Conservation (phyloP, 2,113 vertebrate species). For the Naja naja region DNA sequence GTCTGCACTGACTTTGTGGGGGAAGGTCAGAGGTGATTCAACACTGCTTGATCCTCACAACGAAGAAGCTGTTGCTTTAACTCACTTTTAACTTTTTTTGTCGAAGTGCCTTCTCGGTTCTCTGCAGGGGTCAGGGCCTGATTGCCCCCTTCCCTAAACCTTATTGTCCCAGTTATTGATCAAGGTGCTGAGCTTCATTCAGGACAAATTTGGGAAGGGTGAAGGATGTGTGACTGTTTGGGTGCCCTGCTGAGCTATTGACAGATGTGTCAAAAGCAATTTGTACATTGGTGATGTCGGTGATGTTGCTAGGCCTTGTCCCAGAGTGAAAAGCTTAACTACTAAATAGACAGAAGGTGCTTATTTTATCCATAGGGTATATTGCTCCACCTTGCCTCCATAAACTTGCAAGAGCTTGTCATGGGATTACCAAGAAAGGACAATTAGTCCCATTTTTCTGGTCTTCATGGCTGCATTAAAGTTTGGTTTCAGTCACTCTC, state of each 20-base stretch:
- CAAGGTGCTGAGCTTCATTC: background rate
- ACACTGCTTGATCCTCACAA: background rate
- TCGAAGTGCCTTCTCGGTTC: background rate
- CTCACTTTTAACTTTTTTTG: background rate
- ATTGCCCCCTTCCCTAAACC: background rate
- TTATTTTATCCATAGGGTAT: background rate
- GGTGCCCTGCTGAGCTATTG: fast-evolving
- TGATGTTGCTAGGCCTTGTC: background rate
- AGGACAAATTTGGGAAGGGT: background rate
- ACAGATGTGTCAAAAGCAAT: fast-evolving
- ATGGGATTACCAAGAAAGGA: background rate
- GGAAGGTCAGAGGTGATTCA: background rate
- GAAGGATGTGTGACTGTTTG: background rate
- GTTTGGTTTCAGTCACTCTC: background rate
- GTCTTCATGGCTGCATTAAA: too few species aligned
- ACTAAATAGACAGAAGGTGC: background rate
- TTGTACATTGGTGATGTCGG: background rate
- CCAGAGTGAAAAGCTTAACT: background rate
- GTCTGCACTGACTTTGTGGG: background rate
- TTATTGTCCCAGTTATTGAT: background rate
- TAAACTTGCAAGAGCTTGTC: background rate
- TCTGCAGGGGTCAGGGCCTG: background rate
- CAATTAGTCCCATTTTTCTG: background rate
- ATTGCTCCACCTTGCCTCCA: background rate
- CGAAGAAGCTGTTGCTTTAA: background rate